Evolutionary conservation across 2,113 vertebrate species (phyloP).

Genomic region (human (Homo sapiens)): DNA sequence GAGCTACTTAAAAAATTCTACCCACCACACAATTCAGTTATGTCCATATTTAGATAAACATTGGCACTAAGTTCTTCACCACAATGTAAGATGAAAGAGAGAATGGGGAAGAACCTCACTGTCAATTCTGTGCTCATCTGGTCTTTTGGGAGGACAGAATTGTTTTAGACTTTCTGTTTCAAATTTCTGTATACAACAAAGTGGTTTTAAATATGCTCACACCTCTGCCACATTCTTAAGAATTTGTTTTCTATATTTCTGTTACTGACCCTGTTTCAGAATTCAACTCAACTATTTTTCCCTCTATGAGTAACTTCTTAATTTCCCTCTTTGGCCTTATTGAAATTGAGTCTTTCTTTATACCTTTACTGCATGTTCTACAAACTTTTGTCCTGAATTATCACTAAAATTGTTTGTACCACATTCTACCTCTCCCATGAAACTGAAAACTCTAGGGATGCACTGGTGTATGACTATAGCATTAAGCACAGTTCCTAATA

Average conservation of each 20-base stretch:
- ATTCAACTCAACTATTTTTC: not conserved
- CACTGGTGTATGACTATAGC: not conserved
- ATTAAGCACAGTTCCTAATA: not conserved
- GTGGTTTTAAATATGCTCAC: not conserved
- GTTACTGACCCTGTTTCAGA: not conserved
- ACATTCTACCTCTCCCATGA: not conserved
- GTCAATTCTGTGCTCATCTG: not conserved
- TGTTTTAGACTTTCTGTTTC: not conserved
- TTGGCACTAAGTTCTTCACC: not conserved
- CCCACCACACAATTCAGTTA: not conserved
- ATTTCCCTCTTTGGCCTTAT: not conserved
- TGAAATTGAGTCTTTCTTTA: not conserved
- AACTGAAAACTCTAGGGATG: not conserved
- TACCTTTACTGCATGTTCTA: not conserved
- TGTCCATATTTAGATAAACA: not conserved
- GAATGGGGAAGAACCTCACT: not conserved
- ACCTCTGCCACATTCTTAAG: not conserved
- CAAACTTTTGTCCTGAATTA: not conserved
- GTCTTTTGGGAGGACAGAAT: not conserved
- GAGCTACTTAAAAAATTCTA: not conserved
- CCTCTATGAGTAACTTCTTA: not conserved
- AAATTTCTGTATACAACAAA: not conserved
- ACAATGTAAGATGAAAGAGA: not conserved
- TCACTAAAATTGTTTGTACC: not conserved
- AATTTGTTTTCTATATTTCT: not conserved